phyloP scores from a whole-genome alignment of 2,113 vertebrate genomes.

The Toxostoma redivivum region DNA sequence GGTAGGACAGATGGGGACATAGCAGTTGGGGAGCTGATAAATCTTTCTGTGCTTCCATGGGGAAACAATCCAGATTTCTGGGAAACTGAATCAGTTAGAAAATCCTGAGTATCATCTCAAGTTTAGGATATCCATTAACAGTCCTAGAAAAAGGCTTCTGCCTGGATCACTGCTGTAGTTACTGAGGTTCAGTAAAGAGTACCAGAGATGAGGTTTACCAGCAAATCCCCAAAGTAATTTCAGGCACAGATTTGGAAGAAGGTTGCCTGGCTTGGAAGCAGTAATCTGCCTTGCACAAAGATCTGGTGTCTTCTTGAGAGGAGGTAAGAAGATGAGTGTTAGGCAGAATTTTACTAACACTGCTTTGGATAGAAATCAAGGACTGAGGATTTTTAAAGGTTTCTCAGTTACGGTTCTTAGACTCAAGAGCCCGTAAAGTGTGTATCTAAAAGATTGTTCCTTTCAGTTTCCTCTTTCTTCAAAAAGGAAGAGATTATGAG shows the following conservation, averaged over 20 bases:
- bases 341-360: not conserved
- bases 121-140: not conserved
- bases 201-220: not conserved
- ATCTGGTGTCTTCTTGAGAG: not conserved
- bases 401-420: not conserved
- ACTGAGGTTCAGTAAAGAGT: not conserved
- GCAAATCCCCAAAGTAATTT: not conserved
- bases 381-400: not conserved
- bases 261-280: not conserved
- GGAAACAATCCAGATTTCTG: not conserved
- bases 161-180: not conserved
- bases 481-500: not conserved
- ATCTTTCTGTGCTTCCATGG: not conserved
- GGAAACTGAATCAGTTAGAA: not conserved
- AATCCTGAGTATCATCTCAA: not conserved
- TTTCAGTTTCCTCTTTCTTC: not conserved
- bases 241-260: not conserved
- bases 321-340: not conserved
- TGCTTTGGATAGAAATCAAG: not conserved
- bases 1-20: not conserved
- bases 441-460: not conserved
- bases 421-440: not conserved
- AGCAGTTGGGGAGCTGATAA: not conserved
- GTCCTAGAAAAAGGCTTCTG: not conserved
- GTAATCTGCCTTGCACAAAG: not conserved